Evolutionary conservation across 1,140 invertebrate genomes (phyloP), one percentile per base, ranked within the genome.

Genomic region (Atta texana): DNA sequence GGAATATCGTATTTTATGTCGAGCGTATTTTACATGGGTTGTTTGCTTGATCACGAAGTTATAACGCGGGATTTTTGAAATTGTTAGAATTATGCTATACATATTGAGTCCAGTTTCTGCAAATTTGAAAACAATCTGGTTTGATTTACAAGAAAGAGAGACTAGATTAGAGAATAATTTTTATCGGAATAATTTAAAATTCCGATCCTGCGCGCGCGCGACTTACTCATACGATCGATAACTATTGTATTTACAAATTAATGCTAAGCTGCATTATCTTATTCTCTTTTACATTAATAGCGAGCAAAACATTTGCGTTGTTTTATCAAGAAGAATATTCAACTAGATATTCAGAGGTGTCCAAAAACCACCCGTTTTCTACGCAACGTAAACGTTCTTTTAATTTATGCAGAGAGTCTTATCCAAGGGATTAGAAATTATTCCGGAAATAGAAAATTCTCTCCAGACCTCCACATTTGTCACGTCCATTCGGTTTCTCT

Each of bases 371-470:
- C 12, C 14, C 28, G 24, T 63, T 66, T 31, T 10, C 18, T 10
- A 5, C 39, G 21, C 16, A 31, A 31, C 66, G 34, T 34, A 55
- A 53, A 74, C 28, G 7, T 31, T 49, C n/a, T 81, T 51, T 49
- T 61, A 74, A 59, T 51, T 49, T 51, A 21, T 63, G 5, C 39
- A 7, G 57, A 24, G 53, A 49, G 44, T 31, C 21, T 31, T 21
- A 1, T 84, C 69, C 21, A 53, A 12, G 4, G 28, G 39, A 74
- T 84, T 74, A 63, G 63, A 49, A 49, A 21, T 72, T 24, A 28
- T 72, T 82, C 39, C 39, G 8, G 3, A 4, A 61, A 49, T n/a
- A 24, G 44, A 61, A 74, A 31, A 84, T 61, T 75, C 57, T 59
- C n/a, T 2, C 12, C n/a, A 18, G 24, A 71, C 34, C 34, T 7